Conservation (phyloP, 2,797 vertebrate genomes). For the Tympanoctomys barrerae region DNA sequence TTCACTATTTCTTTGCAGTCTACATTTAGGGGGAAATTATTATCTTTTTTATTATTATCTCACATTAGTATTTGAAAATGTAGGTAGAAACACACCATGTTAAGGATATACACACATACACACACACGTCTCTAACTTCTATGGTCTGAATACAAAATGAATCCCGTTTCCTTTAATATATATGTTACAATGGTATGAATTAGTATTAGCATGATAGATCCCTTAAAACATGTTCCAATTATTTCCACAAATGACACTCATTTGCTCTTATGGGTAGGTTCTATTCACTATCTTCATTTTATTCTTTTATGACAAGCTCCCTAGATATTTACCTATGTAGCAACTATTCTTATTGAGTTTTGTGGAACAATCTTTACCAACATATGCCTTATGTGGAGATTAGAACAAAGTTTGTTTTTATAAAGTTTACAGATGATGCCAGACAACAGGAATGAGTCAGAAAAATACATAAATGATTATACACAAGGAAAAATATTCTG, state of each 20-base stretch:
- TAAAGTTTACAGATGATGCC: not conserved
- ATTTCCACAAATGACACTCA: slow-evolving; percentile 37
- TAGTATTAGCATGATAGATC: not conserved
- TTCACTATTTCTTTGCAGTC: slow-evolving; percentile 39
- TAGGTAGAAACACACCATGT: not conserved
- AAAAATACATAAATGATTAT: slow-evolving; percentile 8
- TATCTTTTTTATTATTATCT: not conserved
- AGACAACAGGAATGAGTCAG: not conserved
- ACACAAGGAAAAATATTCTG: not conserved
- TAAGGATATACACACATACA: not conserved
- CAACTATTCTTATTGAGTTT: slow-evolving; percentile 31
- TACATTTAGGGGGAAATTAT: slow-evolving; percentile 60
- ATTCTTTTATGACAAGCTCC: not conserved
- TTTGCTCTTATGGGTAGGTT: not conserved
- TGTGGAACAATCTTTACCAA: not conserved
- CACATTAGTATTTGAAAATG: slow-evolving; percentile 51
- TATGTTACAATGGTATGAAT: not conserved
- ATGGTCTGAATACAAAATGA: slow-evolving; percentile 43
- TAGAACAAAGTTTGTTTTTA: not conserved
- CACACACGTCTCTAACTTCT: not conserved
- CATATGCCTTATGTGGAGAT: not conserved
- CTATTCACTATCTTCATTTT: slow-evolving; percentile 8
- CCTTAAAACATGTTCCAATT: slow-evolving; percentile 28
- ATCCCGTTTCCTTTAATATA: slow-evolving; percentile 6
- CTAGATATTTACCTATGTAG: slow-evolving; percentile 24